Base-by-base conservation (phyloP, 2,888 invertebrate species). In the Oegoconia quadripuncta region DNA sequence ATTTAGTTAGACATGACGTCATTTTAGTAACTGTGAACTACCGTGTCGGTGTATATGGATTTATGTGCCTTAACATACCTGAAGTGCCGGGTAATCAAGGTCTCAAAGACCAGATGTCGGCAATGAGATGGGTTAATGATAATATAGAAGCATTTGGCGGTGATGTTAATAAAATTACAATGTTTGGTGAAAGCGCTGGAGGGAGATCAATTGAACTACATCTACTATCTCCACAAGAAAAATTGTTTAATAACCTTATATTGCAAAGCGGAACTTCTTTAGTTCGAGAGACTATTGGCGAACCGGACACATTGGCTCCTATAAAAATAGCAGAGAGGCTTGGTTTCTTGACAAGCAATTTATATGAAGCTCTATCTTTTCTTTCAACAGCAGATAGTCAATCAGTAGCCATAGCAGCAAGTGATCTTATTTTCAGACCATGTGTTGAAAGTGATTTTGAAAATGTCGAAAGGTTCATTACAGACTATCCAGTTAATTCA, bases 41-140 rank as follows among this genome's bases (percentile, higher is more conserved):
- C 35, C 58, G 78, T 8, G 29, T 66, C 0, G 74, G 71, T 9
- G 56, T 69, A 0, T 78, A 73, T 34, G 78, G 78, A 6, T 78
- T 78, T 34, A 71, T 78, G 70, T 75, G 74, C 27, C 53, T 76
- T 1, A 63, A 66, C 29, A 58, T 45, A 11, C 59, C 64, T 4
- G 55, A 62, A 30, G 53, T 67, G n/a, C 63, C 75, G 2, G 77
- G 76, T 9, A 78, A 78, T 32, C 69, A 73, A 45, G 78, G 78
- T 0, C 47, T 79, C 0, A 76, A 74, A 55, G 78, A 79, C 35
- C 77, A 77, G 46, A 22, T 55, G 1, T 15, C 61, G 6, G 77
- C 69, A 20, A 45, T 79, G 3, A 58, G 57, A 46, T 79, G 78
- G 78, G 54, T 79, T 0, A 66, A 63, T 37, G 41, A 64, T 3